Conservation (phyloP, 2,888 invertebrate genomes). For the Hydrotaea diabolus region DNA sequence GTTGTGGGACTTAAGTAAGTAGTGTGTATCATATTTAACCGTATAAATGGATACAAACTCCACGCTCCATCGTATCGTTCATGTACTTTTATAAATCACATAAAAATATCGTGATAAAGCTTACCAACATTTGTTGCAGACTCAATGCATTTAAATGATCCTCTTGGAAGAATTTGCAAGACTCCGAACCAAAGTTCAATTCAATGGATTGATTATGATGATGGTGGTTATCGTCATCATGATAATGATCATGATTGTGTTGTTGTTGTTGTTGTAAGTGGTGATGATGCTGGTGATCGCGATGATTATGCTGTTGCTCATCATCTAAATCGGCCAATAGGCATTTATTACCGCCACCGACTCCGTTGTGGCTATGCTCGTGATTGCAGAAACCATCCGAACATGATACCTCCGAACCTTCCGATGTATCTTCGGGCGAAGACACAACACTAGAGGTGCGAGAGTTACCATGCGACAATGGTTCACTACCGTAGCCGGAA, state of each 20-base stretch:
- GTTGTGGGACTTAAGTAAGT: too few species aligned
- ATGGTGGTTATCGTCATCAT: conserved; percentile 53
- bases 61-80: too few species aligned
- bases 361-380: conserved; percentile 79
- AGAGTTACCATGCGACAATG: conserved; percentile 83
- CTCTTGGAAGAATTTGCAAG: conserved; percentile 64
- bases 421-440: conserved; percentile 91
- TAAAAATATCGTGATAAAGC: conserved; percentile 67
- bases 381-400: conserved; percentile 93
- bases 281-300: conserved; percentile 62
- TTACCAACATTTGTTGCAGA: conserved; percentile 90
- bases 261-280: conserved; percentile 26
- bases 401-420: conserved; percentile 94
- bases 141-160: conserved; percentile 75
- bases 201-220: conserved; percentile 62
- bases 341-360: neutral
- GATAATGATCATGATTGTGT: conserved; percentile 50
- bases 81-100: neutral
- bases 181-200: conserved; percentile 69
- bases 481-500: conserved; percentile 93
- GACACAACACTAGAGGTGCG: conserved; percentile 90
- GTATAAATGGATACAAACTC: too few species aligned
- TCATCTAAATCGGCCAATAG: conserved; percentile 66
- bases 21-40: too few species aligned
- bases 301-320: conserved; percentile 68